These are phyloP conservation scores for Leptopilina clavipes DNA, from an alignment of 1,140 invertebrate genomes.

Conservation along the genomic window DNA sequence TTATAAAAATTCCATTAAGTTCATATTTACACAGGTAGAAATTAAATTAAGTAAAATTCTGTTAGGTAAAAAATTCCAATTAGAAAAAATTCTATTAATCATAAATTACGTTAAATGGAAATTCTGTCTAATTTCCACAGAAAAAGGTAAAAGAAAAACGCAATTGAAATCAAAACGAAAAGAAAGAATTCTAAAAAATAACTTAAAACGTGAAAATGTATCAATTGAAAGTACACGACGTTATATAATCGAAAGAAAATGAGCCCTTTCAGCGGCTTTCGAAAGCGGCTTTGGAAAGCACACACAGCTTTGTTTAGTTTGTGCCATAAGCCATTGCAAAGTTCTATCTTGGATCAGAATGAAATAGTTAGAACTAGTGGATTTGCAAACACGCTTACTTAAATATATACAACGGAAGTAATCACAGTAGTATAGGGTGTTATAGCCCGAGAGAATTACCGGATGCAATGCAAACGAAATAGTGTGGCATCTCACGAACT, in stretches of 20 bases:
- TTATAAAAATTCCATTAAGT: too few species aligned
- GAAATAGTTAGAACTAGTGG: conserved; percentile 33
- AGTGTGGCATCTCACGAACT: conserved; percentile 33
- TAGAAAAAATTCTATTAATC: too few species aligned
- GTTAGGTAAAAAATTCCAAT: too few species aligned
- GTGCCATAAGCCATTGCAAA: not conserved
- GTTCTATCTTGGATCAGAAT: conserved; percentile 28
- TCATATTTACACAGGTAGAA: too few species aligned
- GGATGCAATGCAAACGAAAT: conserved; percentile 34
- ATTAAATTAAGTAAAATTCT: too few species aligned
- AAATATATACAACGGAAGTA: conserved; percentile 35
- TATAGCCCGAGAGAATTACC: conserved; percentile 32
- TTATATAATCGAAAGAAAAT: not conserved
- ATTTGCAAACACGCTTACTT: conserved; percentile 33
- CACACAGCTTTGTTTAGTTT: conserved; percentile 2
- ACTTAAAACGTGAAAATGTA: too few species aligned
- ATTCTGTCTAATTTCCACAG: too few species aligned
- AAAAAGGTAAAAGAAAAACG: too few species aligned
- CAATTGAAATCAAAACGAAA: too few species aligned
- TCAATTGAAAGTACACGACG: too few species aligned
- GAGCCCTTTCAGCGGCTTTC: not conserved
- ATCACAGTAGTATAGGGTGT: conserved; percentile 32
- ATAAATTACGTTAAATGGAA: too few species aligned
- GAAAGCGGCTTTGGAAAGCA: not conserved
- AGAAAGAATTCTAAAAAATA: too few species aligned